Percentiles rank a stretch among this genome's conserved stretches.
These are phyloP conservation scores for Fragariocoptes setiger DNA, from an alignment of 1,140 invertebrate genomes.

Conservation along the genomic window DNA sequence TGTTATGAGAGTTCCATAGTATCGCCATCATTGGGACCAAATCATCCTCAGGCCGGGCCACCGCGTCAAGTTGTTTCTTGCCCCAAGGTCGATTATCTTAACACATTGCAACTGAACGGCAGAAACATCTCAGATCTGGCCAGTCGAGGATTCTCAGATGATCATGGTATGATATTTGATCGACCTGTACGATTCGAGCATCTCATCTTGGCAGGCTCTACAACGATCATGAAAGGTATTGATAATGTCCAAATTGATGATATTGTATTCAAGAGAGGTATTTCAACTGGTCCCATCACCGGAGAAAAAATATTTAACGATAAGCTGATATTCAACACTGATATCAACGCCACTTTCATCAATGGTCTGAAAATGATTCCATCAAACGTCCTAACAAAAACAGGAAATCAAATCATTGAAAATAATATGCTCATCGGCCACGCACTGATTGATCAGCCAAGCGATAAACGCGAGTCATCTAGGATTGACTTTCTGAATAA, in stretches of 20 bases:
- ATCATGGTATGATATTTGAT: conserved; percentile 1
- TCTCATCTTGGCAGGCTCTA: neutral
- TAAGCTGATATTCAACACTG: conserved; percentile 2
- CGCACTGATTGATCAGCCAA: neutral
- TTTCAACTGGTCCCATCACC: neutral
- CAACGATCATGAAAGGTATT: conserved; percentile 4
- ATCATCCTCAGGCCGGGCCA: neutral
- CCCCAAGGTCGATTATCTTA: neutral
- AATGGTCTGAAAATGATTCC: neutral
- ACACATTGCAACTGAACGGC: neutral
- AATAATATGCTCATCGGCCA: neutral
- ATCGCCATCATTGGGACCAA: neutral
- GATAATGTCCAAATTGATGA: conserved; percentile 3
- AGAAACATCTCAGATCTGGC: neutral
- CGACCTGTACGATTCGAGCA: conserved; percentile 3
- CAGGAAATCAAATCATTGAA: neutral
- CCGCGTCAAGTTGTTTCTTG: neutral
- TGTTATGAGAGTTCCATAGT: too few relatives aligned
- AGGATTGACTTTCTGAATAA: conserved; percentile 2
- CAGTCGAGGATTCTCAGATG: neutral
- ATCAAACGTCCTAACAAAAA: neutral
- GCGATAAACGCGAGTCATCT: neutral
- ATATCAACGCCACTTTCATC: neutral
- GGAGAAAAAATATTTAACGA: conserved; percentile 6
- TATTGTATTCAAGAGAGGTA: conserved; percentile 8